Conservation (phyloP, 2,113 vertebrate species). For the Thunnus thynnus region DNA sequence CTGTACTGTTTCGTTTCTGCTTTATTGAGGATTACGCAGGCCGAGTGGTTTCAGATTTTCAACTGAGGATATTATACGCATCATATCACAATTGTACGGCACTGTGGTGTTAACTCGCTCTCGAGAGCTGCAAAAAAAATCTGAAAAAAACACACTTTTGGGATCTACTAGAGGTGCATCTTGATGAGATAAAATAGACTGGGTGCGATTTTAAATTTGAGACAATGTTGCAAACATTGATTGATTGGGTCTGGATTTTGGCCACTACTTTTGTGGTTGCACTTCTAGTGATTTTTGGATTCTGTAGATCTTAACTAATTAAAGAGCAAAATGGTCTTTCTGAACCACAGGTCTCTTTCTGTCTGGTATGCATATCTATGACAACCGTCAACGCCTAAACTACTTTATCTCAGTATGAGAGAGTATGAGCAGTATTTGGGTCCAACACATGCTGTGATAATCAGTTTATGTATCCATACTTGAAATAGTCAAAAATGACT, state of each 20-base stretch:
- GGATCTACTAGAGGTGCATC: not conserved
- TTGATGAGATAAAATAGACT: not conserved
- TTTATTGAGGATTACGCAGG: slow-evolving; percentile 34
- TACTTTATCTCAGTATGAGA: not conserved
- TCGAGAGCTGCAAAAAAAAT: not conserved
- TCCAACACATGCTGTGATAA: not conserved
- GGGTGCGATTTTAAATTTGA: not conserved
- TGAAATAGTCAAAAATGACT: not conserved
- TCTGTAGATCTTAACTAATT: not conserved
- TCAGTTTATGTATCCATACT: not conserved
- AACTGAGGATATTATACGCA: slow-evolving; percentile 2
- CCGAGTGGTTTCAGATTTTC: slow-evolving; percentile 16
- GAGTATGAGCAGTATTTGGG: too few species aligned
- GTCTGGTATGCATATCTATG: not conserved
- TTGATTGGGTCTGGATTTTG: not conserved
- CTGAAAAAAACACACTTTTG: slow-evolving; percentile 15
- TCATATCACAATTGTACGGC: not conserved
- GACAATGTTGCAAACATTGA: not conserved
- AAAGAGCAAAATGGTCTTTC: not conserved
- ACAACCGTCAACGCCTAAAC: too few species aligned
- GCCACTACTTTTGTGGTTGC: not conserved
- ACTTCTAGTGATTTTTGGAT: not conserved
- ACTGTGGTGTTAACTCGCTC: not conserved
- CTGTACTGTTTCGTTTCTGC: slow-evolving; percentile 13
- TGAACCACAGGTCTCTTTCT: not conserved